A percentile compares a stretch with the other conserved stretches of the same genome.
Conservation (phyloP, 2,888 invertebrate species). For the Rugalucina vietnamica region DNA sequence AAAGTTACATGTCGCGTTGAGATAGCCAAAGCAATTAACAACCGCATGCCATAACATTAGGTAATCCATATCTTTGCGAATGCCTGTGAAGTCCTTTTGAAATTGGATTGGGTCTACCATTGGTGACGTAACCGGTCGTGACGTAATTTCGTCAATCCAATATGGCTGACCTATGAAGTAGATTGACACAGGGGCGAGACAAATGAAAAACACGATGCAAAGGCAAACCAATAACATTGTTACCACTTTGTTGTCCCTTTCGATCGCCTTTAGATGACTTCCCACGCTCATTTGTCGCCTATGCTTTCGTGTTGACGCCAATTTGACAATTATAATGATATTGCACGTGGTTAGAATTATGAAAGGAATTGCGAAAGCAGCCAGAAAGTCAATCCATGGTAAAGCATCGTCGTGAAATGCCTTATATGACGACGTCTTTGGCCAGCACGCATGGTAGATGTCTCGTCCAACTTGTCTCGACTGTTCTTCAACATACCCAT, state of each 20-base stretch:
- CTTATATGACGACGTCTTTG: slow-evolving; percentile 27
- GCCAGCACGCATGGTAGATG: slow-evolving; percentile 20
- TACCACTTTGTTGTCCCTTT: neutral
- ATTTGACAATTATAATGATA: slow-evolving; percentile 62
- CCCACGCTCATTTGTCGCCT: slow-evolving; percentile 13
- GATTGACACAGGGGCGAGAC: slow-evolving; percentile 65
- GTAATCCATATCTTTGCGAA: neutral
- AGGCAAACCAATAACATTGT: slow-evolving; percentile 63
- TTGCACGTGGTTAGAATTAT: slow-evolving; percentile 67
- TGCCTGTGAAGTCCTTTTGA: neutral
- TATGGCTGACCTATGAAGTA: slow-evolving; percentile 38
- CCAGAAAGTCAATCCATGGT: slow-evolving; percentile 72
- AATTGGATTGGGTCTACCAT: slow-evolving; percentile 8
- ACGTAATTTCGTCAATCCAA: slow-evolving; percentile 26
- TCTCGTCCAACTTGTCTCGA: neutral
- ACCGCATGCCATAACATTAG: slow-evolving; percentile 56
- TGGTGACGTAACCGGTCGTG: neutral
- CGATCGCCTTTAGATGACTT: neutral
- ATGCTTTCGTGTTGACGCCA: slow-evolving; percentile 10
- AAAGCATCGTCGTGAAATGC: slow-evolving; percentile 52
- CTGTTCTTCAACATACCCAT: neutral
- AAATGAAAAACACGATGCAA: slow-evolving; percentile 64
- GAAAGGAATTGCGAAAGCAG: slow-evolving; percentile 69
- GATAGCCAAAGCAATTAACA: slow-evolving; percentile 66
- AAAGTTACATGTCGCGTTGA: slow-evolving; percentile 72